phyloP scores from a whole-genome alignment of 2,113 vertebrate genomes.

The Micromys minutus region DNA sequence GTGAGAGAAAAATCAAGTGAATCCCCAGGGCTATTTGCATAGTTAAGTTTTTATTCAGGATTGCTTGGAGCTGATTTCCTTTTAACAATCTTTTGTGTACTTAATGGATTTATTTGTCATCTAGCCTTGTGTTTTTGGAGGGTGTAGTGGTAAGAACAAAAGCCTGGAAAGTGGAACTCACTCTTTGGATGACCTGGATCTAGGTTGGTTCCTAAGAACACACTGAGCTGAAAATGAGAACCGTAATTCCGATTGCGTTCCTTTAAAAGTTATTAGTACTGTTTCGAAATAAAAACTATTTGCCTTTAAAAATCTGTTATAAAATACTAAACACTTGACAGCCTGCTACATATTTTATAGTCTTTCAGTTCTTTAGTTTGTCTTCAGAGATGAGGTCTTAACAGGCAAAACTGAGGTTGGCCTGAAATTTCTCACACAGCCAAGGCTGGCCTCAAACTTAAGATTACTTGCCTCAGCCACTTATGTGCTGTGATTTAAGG shows the following conservation, averaged over 20 bases:
- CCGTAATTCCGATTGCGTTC: neutral
- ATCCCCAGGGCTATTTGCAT: neutral
- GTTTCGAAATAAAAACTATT: conserved; percentile 7
- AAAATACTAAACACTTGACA: neutral
- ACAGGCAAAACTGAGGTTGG: neutral
- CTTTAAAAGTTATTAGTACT: neutral
- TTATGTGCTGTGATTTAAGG: neutral
- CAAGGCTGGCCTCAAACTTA: neutral
- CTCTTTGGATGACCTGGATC: neutral
- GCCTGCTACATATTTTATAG: neutral
- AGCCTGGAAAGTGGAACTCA: neutral
- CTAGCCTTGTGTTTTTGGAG: neutral
- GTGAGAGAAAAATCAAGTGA: neutral
- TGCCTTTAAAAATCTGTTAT: neutral
- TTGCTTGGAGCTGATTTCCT: neutral
- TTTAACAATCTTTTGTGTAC: conserved; percentile 24
- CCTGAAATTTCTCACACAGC: neutral
- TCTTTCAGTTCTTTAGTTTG: neutral
- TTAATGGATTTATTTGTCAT: neutral
- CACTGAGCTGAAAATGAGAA: neutral
- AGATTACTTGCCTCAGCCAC: neutral
- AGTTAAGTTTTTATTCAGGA: neutral
- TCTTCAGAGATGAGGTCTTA: neutral
- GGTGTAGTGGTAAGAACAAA: neutral
- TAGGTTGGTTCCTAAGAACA: neutral